These are phyloP conservation scores for Eurytemora carolleeae DNA, from an alignment of 1,140 invertebrate species.

Conservation along the genomic window DNA sequence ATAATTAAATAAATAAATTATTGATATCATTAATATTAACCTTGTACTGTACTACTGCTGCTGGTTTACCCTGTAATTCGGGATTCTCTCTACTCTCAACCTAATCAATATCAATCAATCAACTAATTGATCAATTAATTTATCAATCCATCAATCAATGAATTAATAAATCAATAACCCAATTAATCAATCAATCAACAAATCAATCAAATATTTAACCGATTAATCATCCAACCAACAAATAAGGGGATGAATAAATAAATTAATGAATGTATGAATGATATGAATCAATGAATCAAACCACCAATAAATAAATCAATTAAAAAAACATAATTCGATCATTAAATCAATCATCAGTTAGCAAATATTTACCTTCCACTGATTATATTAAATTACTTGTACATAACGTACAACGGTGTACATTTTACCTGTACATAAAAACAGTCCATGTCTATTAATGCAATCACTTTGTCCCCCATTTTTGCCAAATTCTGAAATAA, in stretches of 20 bases:
- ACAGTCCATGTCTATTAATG: conserved; percentile 93
- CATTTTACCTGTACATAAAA: conserved; percentile 63
- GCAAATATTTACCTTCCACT: conserved; percentile 21
- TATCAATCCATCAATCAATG: neutral
- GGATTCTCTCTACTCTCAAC: conserved; percentile 77
- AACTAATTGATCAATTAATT: neutral
- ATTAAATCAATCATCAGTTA: neutral
- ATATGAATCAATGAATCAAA: too few relatives aligned
- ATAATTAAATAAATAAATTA: too few relatives aligned
- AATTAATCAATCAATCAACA: neutral
- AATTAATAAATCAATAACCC: neutral
- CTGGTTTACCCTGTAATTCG: conserved; percentile 54
- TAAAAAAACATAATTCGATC: too few relatives aligned
- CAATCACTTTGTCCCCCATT: conserved; percentile 41
- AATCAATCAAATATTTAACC: neutral
- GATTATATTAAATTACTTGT: neutral
- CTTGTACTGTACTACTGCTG: conserved; percentile 89
- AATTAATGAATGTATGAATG: neutral
- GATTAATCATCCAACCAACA: neutral
- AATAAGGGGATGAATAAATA: neutral
- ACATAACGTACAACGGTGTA: neutral
- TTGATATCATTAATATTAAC: too few relatives aligned
- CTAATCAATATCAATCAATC: neutral
- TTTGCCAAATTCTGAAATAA: neutral
- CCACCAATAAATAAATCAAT: too few relatives aligned